Percentiles rank a stretch among this genome's conserved stretches.
Evolutionary conservation across 2,888 invertebrate species (phyloP).

Genomic region (Dryobotodes eremita): DNA sequence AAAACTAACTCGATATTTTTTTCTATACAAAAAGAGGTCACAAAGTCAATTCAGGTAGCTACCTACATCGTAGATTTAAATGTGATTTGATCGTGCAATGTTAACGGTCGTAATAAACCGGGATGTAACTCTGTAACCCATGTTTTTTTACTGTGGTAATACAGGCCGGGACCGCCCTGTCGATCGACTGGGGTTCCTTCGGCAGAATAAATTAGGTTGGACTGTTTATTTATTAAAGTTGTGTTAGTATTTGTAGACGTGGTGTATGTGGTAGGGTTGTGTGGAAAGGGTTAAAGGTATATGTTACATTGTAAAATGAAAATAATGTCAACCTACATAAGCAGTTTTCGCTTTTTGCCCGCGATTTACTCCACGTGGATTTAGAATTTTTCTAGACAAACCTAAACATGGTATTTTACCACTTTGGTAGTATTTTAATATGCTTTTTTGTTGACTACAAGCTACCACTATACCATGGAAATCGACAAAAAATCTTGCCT

Average conservation of each 20-base stretch:
- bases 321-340: neutral
- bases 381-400: neutral
- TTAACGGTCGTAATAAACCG: constrained; percentile 70
- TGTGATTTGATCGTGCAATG: constrained; percentile 66
- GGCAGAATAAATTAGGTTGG: constrained; percentile 54
- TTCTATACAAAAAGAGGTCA: constrained; percentile 23
- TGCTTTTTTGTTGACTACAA: neutral
- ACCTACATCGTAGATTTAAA: constrained; percentile 64
- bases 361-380: neutral
- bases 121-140: constrained; percentile 54
- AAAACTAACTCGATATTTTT: neutral
- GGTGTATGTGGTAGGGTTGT: neutral
- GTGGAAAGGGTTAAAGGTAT: neutral
- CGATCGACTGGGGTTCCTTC: constrained; percentile 54
- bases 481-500: neutral
- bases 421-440: neutral
- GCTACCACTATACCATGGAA: neutral
- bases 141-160: constrained; percentile 68
- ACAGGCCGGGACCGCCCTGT: constrained; percentile 59
- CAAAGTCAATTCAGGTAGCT: constrained; percentile 33
- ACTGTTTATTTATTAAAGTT: constrained; percentile 27
- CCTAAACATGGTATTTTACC: neutral
- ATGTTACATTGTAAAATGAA: neutral
- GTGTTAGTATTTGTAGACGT: neutral
- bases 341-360: neutral